phyloP scores from a whole-genome alignment of 2,888 invertebrate species.

The Metalampra italica region DNA sequence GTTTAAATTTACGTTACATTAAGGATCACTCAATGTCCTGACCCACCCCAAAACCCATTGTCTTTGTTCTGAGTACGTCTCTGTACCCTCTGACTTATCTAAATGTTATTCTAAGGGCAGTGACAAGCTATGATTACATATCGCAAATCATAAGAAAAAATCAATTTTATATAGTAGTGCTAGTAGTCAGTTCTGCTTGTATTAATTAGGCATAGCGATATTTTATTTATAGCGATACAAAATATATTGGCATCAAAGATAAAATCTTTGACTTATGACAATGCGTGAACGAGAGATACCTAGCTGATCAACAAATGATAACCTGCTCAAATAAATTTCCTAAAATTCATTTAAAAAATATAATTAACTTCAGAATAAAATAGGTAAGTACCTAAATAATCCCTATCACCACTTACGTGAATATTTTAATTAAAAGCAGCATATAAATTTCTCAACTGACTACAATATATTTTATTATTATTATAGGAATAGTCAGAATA shows the following conservation, averaged over 20 bases:
- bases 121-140: slow-evolving; percentile 5
- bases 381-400: too few relatives aligned
- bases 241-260: too few relatives aligned
- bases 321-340: too few relatives aligned
- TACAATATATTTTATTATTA: background rate
- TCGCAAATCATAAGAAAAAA: slow-evolving; percentile 21
- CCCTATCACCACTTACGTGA: background rate
- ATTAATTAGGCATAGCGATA: background rate
- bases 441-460: background rate
- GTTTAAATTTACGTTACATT: too few relatives aligned
- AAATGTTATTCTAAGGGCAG: slow-evolving; percentile 10
- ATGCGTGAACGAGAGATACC: too few relatives aligned
- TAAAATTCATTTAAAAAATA: too few relatives aligned
- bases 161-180: background rate
- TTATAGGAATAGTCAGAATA: background rate
- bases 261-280: too few relatives aligned
- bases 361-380: background rate
- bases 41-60: background rate
- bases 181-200: slow-evolving; percentile 21
- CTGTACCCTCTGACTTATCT: slow-evolving; percentile 11
- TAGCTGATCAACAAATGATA: too few relatives aligned
- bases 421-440: background rate
- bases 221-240: too few relatives aligned
- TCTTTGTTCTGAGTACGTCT: background rate
- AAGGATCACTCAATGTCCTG: too few relatives aligned